Base-by-base conservation (phyloP, 2,888 invertebrate species). In the Dichetophora obliterata region DNA sequence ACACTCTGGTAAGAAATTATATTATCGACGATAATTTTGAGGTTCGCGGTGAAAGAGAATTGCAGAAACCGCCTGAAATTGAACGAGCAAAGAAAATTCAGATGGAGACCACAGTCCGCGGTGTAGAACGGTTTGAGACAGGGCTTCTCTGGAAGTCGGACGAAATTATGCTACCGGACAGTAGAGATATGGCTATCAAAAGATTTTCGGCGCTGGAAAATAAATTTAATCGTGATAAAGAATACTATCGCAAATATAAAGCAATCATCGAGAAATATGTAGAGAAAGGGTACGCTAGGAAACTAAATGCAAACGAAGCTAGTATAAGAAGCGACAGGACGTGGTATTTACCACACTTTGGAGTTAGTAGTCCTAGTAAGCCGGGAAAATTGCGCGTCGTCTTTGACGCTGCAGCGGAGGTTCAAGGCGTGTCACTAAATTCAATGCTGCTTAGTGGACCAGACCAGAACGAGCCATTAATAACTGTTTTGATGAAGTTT, bases 321-420 rank as follows among this genome's bases (percentile, higher is more conserved):
- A 8, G 8, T 8, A 5, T 3, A 8, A 37, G 37, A 8, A 37
- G 37, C 8, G 6, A 37, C 1, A 5, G 37, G 8, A 37, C 76
- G 1, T 84, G 84, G 84, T 84, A 82, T 57, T 50, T 84, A 8
- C 84, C 84, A 0, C 81, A 82, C 22, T 82, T 82, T 66, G 80
- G 79, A 4, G 79, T 80, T 0, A 75, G 52, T 5, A 82, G 82
- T 61, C 76, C 75, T 4, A 81, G 84, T 66, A 85, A 85, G 54
- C 84, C 84, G 3, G 80, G 78, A 0, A 84, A 83, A 69, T 19
- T 85, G 0, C 71, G 85, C 8, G 54, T 86, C 0, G 84, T 85
- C 0, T 84, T 85, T 63, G 85, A 85, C 37, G 85, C 85, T 5
- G 84, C 85, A 0, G 84, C 84, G 2, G 78, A 81, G 27, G 75